Evolutionary conservation across 2,113 vertebrate species (phyloP).

Genomic region (Neotoma lepida): DNA sequence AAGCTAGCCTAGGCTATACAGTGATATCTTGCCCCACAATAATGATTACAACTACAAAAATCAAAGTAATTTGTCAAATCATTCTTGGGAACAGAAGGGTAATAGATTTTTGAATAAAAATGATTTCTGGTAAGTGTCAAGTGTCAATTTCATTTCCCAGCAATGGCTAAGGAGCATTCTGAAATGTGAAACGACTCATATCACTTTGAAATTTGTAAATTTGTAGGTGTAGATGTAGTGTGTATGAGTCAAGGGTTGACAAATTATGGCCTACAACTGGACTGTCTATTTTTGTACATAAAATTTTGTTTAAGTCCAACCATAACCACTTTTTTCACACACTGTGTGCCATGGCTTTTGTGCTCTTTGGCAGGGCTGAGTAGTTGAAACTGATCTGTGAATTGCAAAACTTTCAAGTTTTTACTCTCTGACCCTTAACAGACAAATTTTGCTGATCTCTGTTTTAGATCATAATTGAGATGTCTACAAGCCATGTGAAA

Average conservation of each 20-base stretch:
- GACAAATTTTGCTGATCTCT: background rate
- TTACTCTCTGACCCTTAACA: background rate
- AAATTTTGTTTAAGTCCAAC: background rate
- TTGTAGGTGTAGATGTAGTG: background rate
- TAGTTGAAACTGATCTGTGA: background rate
- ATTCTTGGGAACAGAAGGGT: background rate
- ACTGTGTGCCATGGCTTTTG: background rate
- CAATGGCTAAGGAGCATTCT: background rate
- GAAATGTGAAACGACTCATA: background rate
- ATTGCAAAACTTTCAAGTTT: background rate
- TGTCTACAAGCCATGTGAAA: background rate
- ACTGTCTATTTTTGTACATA: background rate
- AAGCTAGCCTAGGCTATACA: background rate
- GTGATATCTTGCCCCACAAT: background rate
- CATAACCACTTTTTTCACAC: background rate
- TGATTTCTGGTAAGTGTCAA: background rate
- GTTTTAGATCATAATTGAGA: constrained; percentile 37
- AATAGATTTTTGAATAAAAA: background rate
- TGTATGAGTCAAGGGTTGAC: background rate
- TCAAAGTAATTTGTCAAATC: background rate
- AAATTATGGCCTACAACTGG: background rate
- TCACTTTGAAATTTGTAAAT: background rate
- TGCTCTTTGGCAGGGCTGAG: background rate
- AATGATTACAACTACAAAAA: background rate
- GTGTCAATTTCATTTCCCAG: background rate